phyloP scores from a whole-genome alignment of 2,888 invertebrate species.

The Drosophila setosimentum region DNA sequence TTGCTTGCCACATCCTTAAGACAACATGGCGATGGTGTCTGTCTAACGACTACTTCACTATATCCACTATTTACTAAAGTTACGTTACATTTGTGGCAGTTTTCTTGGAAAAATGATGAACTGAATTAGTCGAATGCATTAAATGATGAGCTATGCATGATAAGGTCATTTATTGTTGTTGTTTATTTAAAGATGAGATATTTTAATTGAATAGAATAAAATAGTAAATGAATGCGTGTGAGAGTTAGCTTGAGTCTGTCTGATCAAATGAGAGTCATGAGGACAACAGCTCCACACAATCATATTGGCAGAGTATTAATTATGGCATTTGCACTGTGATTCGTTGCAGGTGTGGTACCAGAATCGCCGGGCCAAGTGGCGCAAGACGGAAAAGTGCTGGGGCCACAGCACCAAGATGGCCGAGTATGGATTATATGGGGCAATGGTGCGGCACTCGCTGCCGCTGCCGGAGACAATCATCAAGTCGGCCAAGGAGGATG shows the following conservation, averaged over 20 bases:
- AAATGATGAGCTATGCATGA: too few relatives aligned
- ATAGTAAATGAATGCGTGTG: too few relatives aligned
- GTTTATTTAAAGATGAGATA: too few relatives aligned
- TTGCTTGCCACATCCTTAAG: background rate
- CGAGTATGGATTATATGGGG: slow-evolving; percentile 99
- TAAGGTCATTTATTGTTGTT: too few relatives aligned
- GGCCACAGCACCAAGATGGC: slow-evolving; percentile 99
- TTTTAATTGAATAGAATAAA: too few relatives aligned
- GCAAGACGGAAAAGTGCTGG: slow-evolving; percentile 99
- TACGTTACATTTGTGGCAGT: too few relatives aligned
- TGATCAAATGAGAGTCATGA: background rate
- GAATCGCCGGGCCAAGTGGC: slow-evolving; percentile 99
- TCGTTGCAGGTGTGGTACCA: slow-evolving; percentile 94
- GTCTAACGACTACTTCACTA: background rate
- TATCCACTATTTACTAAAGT: too few relatives aligned
- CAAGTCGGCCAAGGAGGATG: slow-evolving; percentile 98
- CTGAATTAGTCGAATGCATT: background rate
- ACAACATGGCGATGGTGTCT: background rate
- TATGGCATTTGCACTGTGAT: background rate
- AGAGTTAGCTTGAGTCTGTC: too few relatives aligned
- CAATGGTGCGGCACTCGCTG: slow-evolving; percentile 99
- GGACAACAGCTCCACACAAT: background rate
- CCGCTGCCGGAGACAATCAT: slow-evolving; percentile 99
- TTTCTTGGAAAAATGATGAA: background rate
- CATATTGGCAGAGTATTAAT: background rate